These are phyloP conservation scores for Psylliodes chrysocephalus DNA, from an alignment of 2,888 invertebrate genomes.

Conservation along the genomic window DNA sequence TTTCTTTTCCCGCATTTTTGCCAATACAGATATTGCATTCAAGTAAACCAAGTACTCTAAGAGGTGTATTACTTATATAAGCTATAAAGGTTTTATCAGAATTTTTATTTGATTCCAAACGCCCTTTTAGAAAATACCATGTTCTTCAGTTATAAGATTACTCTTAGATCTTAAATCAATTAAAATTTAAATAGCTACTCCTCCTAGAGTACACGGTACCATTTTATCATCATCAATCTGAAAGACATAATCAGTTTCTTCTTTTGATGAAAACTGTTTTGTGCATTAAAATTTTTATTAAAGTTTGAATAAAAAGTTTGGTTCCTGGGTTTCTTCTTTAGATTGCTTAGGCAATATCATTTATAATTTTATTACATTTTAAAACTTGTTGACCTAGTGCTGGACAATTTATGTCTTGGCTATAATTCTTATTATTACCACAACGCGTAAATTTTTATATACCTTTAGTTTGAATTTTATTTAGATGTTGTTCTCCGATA, in stretches of 20 bases:
- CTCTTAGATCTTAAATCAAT: conserved; percentile 47
- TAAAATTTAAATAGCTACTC: conserved; percentile 31
- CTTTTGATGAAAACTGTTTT: too few species aligned
- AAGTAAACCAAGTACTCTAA: conserved; percentile 44
- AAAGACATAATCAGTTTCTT: conserved; percentile 27
- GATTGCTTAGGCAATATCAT: too few species aligned
- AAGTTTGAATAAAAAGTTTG: too few species aligned
- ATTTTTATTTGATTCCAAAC: conserved; percentile 32
- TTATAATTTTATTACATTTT: too few species aligned
- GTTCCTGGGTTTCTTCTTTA: too few species aligned
- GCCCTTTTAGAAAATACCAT: conserved; percentile 41
- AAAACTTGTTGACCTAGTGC: too few species aligned
- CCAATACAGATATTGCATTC: conserved; percentile 32
- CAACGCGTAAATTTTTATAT: too few species aligned
- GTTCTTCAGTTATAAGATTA: conserved; percentile 42
- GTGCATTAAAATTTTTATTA: too few species aligned
- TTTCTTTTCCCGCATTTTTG: conserved; percentile 26
- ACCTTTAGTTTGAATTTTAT: too few species aligned
- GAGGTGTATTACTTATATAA: conserved; percentile 35
- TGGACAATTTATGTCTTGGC: too few species aligned
- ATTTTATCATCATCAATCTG: conserved; percentile 30
- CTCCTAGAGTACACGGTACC: conserved; percentile 35
- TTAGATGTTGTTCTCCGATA: too few species aligned
- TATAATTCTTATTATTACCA: too few species aligned
- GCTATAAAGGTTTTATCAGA: conserved; percentile 27